Percentiles rank a stretch among this genome's conserved stretches.
phyloP scores from a whole-genome alignment of 2,113 vertebrate genomes.

The Piprites chloris region DNA sequence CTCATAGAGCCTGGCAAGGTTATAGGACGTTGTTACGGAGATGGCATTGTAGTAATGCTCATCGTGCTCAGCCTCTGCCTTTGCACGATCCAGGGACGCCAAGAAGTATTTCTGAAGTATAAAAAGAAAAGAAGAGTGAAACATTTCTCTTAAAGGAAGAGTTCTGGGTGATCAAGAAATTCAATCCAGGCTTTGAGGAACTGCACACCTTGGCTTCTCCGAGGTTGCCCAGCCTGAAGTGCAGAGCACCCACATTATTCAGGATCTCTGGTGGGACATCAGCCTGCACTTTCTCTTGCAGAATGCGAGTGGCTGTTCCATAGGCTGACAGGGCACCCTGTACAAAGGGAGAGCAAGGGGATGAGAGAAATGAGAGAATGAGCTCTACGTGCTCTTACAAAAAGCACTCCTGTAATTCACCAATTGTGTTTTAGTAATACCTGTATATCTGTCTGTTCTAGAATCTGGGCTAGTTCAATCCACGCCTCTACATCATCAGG shows the following conservation, averaged over 20 bases:
- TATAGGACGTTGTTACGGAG: slow-evolving; percentile 97
- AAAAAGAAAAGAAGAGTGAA: slow-evolving; percentile 8
- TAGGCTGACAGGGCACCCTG: slow-evolving; percentile 95
- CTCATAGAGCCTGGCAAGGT: slow-evolving; percentile 94
- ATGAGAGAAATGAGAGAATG: not conserved
- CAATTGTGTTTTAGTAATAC: slow-evolving; percentile 41
- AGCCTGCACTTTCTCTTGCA: slow-evolving; percentile 98
- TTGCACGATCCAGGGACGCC: slow-evolving; percentile 93
- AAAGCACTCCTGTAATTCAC: not conserved
- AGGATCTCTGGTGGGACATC: slow-evolving; percentile 98
- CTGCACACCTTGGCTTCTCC: slow-evolving; percentile 91
- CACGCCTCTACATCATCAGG: slow-evolving; percentile 98
- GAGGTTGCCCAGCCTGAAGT: slow-evolving; percentile 96
- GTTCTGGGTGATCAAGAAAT: not conserved
- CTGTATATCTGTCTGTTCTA: slow-evolving; percentile 98
- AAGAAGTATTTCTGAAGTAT: slow-evolving; percentile 92
- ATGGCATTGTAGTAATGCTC: slow-evolving; percentile 99
- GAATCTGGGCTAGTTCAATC: slow-evolving; percentile 97
- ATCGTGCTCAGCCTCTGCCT: slow-evolving; percentile 96
- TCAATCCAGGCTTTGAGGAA: not conserved
- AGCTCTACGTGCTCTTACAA: not conserved
- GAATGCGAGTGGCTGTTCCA: slow-evolving; percentile 95
- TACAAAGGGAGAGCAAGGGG: not conserved
- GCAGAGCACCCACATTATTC: slow-evolving; percentile 96
- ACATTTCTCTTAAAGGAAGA: not conserved